phyloP scores from a whole-genome alignment of 2,797 vertebrate genomes.

The Labeo calbasu region DNA sequence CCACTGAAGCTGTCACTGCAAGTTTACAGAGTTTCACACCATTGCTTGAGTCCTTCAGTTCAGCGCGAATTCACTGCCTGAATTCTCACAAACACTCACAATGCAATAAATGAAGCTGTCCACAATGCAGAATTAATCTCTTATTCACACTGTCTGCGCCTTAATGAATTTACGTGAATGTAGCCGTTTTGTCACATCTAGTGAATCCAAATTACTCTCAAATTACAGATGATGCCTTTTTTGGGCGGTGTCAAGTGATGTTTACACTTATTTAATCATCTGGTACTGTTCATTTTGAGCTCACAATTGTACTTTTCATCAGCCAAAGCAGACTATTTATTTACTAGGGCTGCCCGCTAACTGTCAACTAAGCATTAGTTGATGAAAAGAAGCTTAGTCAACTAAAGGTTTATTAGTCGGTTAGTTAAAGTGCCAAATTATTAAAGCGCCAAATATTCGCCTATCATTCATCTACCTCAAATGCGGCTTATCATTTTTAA shows the following conservation, averaged over 20 bases:
- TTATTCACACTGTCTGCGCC: neutral
- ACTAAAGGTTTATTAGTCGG: no score
- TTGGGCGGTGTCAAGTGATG: neutral
- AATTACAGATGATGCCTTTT: neutral
- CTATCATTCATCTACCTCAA: no score
- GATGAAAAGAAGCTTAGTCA: no score
- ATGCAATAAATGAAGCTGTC: neutral
- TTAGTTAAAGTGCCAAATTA: no score
- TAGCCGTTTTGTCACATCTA: neutral
- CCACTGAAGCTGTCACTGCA: neutral
- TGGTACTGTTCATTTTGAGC: neutral
- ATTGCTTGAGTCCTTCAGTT: neutral
- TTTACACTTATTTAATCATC: neutral
- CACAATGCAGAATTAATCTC: neutral
- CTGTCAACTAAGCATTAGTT: no score
- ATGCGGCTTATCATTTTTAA: no score
- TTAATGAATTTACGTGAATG: neutral
- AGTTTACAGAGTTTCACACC: neutral
- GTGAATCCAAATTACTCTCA: neutral
- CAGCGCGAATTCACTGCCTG: neutral
- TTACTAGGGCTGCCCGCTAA: no score
- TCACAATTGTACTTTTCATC: neutral
- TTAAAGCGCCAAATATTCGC: no score
- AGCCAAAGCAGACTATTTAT: neutral
- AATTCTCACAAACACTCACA: neutral